Evolutionary conservation across 2,888 invertebrate genomes (phyloP), one percentile per base, ranked within the genome.

Genomic region (Selenia dentaria): DNA sequence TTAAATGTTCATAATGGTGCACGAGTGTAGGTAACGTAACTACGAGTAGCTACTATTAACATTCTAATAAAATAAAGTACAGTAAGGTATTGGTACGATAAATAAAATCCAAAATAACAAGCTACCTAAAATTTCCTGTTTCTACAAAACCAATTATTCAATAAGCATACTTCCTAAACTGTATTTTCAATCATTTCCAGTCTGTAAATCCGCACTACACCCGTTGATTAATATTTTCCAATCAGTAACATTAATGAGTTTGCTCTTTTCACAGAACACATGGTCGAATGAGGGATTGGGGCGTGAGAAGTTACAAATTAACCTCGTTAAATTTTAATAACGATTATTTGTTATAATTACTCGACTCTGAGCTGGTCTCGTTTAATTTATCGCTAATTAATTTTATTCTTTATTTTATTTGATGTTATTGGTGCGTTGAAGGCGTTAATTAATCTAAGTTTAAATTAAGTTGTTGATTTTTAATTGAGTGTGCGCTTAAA

Each of bases 231-330:
- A 3, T 16, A 11, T 22, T 9, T 18, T 16, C 14, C n/a, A 26
- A 33, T 35, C 13, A 29, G 9, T 6, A 28, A 13, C 28, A 24
- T 35, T 35, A 32, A 25, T 22, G 35, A 35, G 16, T 16, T 36
- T 52, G 45, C 45, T 54, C 6, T 51, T 57, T 68, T 42, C 44
- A 47, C 73, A 90, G 90, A 90, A 49, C 90, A 90, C 68, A 90
- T 90, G 86, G 90, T 90, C 59, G 90, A 90, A 68, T 90, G 72
- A 79, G 67, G 54, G 54, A 59, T 47, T 31, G 46, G 34, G 36
- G 40, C 51, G 25, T 26, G 22, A 42, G 42, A 41, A 39, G 36
- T 47, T 41, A 37, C 29, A 40, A 22, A 31, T 57, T 57, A 18
- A 28, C 29, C 36, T 41, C 42, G 34, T 53, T 55, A 29, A 8